Evolutionary conservation across 2,797 vertebrate genomes (phyloP), one percentile per base, ranked within the genome.

Genomic region (Cheirogaleus major): DNA sequence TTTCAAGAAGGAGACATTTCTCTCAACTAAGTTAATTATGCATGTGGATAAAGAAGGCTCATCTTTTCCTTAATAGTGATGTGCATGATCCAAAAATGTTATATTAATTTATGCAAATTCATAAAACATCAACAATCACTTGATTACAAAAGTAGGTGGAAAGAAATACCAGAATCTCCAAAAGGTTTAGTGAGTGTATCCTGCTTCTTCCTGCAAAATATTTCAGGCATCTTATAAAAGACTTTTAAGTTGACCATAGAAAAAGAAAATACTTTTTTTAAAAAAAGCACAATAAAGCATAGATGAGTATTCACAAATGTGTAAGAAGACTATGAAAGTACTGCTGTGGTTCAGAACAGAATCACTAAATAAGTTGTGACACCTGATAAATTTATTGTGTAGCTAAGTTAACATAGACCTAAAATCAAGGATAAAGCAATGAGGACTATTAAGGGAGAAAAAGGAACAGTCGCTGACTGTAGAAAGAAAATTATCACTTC

Each of bases 171-270:
- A 93, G 65, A 91, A 72, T 61, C 22, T 93, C 41, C 69, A 85
- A 95, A 96, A 96, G 41, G 94, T 50, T 91, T 57, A 81, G 12
- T 80, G 73, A 96, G 67, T 87, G 78, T 92, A 89, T 76, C 23
- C 65, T 97, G 43, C 32, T 93, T 95, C 25, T 59, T 93, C 63
- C 69, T 95, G 38, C 6, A 97, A 97, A 96, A 80, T 57, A 95
- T 55, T 94, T 94, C 65, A 84, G 83, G 12, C 14, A 93, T 84
- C 35, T 69, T 84, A 73, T 61, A 95, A 91, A 94, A 89, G 15
- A 84, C 59, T 89, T 95, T 85, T 81, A 89, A 70, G 30, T 50
- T 85, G 45, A 89, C 15, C 89, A 2, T 9, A 95, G 75, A 61
- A 85, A 94, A 89, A 69, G 32, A 75, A 84, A 93, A 70, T 52